Evolutionary conservation across 1,140 invertebrate species (phyloP).

Genomic region (Aricia agestis): DNA sequence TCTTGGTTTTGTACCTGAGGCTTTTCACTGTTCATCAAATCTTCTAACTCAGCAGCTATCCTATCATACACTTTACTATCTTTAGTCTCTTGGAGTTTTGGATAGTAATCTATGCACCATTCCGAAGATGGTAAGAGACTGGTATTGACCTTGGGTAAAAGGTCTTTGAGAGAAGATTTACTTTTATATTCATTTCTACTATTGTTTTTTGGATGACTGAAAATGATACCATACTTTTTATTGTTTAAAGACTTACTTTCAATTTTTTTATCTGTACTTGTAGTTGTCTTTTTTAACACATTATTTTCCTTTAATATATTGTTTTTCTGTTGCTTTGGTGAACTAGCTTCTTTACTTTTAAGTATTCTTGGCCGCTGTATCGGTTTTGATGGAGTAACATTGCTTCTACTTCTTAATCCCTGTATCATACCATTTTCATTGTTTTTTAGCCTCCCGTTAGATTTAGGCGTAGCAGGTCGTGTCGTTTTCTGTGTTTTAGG

Average conservation of each 20-base stretch:
- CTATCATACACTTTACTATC: conserved; percentile 72
- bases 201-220: conserved; percentile 47
- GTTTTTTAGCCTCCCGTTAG: conserved; percentile 52
- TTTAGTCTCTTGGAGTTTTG: conserved; percentile 56
- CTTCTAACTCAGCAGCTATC: conserved; percentile 72
- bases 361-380: conserved; percentile 33
- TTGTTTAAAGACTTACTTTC: conserved; percentile 32
- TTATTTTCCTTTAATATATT: conserved; percentile 68
- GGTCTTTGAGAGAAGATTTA: conserved; percentile 46
- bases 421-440: conserved; percentile 72
- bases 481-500: conserved; percentile 44
- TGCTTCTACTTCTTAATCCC: conserved; percentile 54
- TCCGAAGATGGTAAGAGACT: conserved; percentile 61
- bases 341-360: conserved; percentile 31
- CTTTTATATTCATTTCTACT: conserved; percentile 45
- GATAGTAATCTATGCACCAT: conserved; percentile 70
- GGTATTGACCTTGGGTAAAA: conserved; percentile 56
- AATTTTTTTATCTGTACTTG: conserved; percentile 41
- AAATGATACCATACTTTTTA: conserved; percentile 66
- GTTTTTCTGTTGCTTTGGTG: conserved; percentile 26
- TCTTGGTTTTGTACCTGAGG: conserved; percentile 30
- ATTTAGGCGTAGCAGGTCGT: conserved; percentile 33
- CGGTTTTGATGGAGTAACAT: conserved; percentile 49
- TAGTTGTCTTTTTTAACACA: conserved; percentile 44
- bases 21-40: conserved; percentile 68